Percentiles rank a stretch among this genome's conserved stretches.
Evolutionary conservation across 2,888 invertebrate species (phyloP).

Genomic region (Andricus quercusramuli): DNA sequence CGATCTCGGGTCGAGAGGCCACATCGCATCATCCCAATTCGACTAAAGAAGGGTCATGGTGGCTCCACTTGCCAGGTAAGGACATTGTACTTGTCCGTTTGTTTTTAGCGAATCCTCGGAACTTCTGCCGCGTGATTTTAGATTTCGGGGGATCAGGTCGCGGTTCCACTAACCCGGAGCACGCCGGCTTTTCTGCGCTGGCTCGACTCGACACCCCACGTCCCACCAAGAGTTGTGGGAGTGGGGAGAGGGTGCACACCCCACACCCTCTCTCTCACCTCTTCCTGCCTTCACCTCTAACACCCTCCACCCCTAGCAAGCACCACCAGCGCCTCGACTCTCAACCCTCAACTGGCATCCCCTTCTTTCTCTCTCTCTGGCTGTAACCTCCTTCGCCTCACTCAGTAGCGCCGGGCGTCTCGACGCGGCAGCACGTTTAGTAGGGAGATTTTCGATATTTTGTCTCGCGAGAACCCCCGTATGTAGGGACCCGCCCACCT

Average conservation of each 20-base stretch:
- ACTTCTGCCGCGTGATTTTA: slow-evolving; percentile 37
- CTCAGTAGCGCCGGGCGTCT: slow-evolving; percentile 70
- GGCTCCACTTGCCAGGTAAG: neutral
- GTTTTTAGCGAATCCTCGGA: slow-evolving; percentile 27
- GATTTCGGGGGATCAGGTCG: slow-evolving; percentile 44
- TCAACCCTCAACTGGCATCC: slow-evolving; percentile 33
- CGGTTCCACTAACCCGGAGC: slow-evolving; percentile 21
- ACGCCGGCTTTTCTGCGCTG: slow-evolving; percentile 34
- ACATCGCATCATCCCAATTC: slow-evolving; percentile 4
- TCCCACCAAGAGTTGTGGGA: slow-evolving; percentile 8
- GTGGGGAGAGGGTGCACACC: slow-evolving; percentile 8
- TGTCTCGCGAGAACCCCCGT: slow-evolving; percentile 50
- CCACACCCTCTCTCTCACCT: slow-evolving; percentile 28
- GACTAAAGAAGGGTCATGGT: neutral
- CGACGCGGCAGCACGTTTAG: slow-evolving; percentile 67
- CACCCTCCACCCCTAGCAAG: slow-evolving; percentile 28
- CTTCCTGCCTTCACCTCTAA: slow-evolving; percentile 37
- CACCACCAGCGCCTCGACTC: slow-evolving; percentile 42
- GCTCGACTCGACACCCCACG: slow-evolving; percentile 32
- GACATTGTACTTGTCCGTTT: slow-evolving; percentile 13
- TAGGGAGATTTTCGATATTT: slow-evolving; percentile 42
- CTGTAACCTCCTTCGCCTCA: slow-evolving; percentile 55
- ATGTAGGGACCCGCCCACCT: slow-evolving; percentile 60
- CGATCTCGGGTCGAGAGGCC: slow-evolving; percentile 22
- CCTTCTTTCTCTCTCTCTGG: slow-evolving; percentile 18